Percentiles rank a stretch among this genome's conserved stretches.
phyloP scores from a whole-genome alignment of 2,797 vertebrate species.

The Tachyglossus aculeatus region DNA sequence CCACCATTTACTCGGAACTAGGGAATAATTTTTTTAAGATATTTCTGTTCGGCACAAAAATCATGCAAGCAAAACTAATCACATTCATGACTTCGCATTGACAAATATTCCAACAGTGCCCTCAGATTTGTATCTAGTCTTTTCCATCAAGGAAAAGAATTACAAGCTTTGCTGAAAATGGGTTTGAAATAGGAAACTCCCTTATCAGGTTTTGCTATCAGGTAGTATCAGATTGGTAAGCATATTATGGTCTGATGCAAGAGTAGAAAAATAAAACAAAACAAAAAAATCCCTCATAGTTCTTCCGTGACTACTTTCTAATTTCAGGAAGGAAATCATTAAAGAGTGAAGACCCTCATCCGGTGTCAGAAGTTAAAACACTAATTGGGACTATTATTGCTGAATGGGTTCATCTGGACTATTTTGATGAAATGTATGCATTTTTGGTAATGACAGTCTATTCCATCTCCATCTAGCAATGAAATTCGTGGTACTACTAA shows the following conservation, averaged over 20 bases:
- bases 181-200: background rate
- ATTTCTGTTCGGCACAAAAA: background rate
- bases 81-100: background rate
- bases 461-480: too few relatives aligned
- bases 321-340: background rate
- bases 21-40: background rate
- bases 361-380: too few relatives aligned
- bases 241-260: background rate
- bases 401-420: too few relatives aligned
- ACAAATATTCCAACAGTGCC: background rate
- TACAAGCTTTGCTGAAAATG: conserved; percentile 2
- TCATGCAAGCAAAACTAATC: background rate
- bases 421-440: too few relatives aligned
- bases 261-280: background rate
- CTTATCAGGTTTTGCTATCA: background rate
- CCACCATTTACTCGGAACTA: background rate
- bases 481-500: too few relatives aligned
- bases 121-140: background rate
- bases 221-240: background rate
- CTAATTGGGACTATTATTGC: too few relatives aligned
- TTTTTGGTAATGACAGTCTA: too few relatives aligned
- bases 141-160: conserved; percentile 5
- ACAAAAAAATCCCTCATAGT: background rate
- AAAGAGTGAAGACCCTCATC: too few relatives aligned
- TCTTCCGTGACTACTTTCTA: background rate